Conservation (phyloP, 2,113 vertebrate genomes). For the Pelvicachromis taeniatus region DNA sequence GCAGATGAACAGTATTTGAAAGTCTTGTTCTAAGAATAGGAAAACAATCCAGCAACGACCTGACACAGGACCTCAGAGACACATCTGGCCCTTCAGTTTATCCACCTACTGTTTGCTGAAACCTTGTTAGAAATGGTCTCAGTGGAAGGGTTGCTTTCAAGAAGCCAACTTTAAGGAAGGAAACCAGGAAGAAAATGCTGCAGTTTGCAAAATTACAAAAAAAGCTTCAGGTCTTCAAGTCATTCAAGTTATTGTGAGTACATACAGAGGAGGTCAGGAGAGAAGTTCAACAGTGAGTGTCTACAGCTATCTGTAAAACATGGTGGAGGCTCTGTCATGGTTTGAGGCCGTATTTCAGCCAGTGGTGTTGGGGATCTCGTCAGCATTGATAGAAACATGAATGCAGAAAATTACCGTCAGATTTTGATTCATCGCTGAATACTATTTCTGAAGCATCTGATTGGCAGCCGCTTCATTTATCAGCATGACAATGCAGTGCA, state of each 20-base stretch:
- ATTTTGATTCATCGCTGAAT: neutral
- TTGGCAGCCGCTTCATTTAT: neutral
- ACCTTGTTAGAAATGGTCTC: neutral
- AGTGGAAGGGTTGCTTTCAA: neutral
- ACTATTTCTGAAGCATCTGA: neutral
- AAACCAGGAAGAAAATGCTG: neutral
- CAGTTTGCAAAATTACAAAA: neutral
- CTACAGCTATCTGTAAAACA: neutral
- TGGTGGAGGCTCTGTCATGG: too few relatives aligned
- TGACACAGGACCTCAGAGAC: neutral
- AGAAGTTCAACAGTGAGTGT: neutral
- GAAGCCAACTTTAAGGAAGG: neutral
- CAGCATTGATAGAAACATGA: neutral
- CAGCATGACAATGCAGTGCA: fast-evolving
- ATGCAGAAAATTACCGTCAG: neutral
- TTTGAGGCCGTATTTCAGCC: neutral
- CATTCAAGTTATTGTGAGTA: neutral
- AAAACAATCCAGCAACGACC: neutral
- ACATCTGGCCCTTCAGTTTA: neutral
- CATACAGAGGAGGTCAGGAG: neutral
- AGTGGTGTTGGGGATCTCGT: neutral
- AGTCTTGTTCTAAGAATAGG: neutral
- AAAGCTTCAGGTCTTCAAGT: neutral
- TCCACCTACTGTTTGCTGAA: neutral
- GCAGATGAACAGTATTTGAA: neutral